Evolutionary conservation across 2,888 invertebrate species (phyloP).

Genomic region (Ischnus inquisitorius): DNA sequence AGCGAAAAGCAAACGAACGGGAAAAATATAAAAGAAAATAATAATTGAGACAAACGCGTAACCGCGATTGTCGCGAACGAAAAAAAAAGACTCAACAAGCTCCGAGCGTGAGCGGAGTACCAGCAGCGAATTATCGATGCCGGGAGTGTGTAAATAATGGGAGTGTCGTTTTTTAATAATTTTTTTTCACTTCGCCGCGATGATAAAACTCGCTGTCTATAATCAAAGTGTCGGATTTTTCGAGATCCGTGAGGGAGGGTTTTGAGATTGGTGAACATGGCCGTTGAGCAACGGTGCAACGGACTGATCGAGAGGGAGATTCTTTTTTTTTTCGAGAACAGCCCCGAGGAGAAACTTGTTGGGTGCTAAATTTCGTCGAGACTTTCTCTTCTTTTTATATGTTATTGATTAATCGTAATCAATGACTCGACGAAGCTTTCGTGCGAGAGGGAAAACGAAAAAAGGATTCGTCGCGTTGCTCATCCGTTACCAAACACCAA

Average conservation of each 20-base stretch:
- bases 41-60: no score
- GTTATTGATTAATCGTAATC: conserved; percentile 20
- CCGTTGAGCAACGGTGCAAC: conserved; percentile 7
- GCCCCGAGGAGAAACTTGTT: conserved; percentile 15
- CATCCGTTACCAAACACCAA: conserved; percentile 53
- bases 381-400: conserved; percentile 28
- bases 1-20: neutral
- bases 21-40: neutral
- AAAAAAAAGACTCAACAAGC: neutral
- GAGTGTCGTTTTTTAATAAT: neutral
- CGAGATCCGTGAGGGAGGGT: conserved; percentile 10
- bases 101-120: neutral
- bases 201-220: conserved; percentile 23
- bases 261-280: neutral
- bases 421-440: conserved; percentile 33
- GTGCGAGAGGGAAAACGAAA: neutral
- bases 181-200: conserved; percentile 19
- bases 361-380: conserved; percentile 58
- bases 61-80: conserved; percentile 7
- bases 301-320: neutral
- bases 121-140: conserved; percentile 26
- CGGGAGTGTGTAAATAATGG: conserved; percentile 61
- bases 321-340: neutral
- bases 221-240: conserved; percentile 45
- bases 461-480: conserved; percentile 42